A percentile compares a stretch with the other conserved stretches of the same genome.
Evolutionary conservation across 2,888 invertebrate species (phyloP).

Genomic region (Drosophila hawaiiensis): DNA sequence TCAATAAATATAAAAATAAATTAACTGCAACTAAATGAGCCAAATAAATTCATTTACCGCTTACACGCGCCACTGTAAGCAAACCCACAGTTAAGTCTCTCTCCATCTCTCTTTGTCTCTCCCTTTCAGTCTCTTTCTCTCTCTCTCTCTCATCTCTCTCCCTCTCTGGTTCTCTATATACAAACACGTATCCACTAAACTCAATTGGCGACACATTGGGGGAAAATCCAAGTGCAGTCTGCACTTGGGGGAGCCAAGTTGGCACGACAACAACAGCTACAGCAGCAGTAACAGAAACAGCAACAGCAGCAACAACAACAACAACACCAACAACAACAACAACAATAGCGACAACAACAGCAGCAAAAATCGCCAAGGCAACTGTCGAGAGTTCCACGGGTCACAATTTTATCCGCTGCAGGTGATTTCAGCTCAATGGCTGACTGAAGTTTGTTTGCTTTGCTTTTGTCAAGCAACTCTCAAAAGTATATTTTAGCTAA

Average conservation of each 20-base stretch:
- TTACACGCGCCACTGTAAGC: slow-evolving; percentile 66
- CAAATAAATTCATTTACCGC: slow-evolving; percentile 77
- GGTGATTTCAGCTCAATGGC: slow-evolving; percentile 51
- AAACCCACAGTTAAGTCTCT: slow-evolving; percentile 17
- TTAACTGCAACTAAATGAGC: slow-evolving; percentile 73
- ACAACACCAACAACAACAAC: slow-evolving; percentile 7
- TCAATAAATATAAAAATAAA: slow-evolving; percentile 76
- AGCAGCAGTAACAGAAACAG: neutral
- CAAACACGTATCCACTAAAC: slow-evolving; percentile 68
- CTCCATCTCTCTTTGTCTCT: neutral
- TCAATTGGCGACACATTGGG: slow-evolving; percentile 58
- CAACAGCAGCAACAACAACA: slow-evolving; percentile 2
- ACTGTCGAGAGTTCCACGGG: slow-evolving; percentile 31
- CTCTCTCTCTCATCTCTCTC: too few relatives aligned
- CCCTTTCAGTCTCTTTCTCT: neutral
- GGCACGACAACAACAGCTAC: slow-evolving; percentile 7
- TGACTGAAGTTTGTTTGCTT: slow-evolving; percentile 36
- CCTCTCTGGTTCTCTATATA: neutral
- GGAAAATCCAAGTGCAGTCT: slow-evolving; percentile 31
- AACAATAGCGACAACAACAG: neutral
- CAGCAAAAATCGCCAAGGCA: slow-evolving; percentile 11
- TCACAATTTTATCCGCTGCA: slow-evolving; percentile 50
- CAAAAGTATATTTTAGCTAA: slow-evolving; percentile 49
- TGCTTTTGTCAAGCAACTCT: slow-evolving; percentile 38
- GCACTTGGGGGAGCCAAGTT: slow-evolving; percentile 36